Base-by-base conservation (phyloP, 1,140 invertebrate species). In the Kradibia gibbosae region DNA sequence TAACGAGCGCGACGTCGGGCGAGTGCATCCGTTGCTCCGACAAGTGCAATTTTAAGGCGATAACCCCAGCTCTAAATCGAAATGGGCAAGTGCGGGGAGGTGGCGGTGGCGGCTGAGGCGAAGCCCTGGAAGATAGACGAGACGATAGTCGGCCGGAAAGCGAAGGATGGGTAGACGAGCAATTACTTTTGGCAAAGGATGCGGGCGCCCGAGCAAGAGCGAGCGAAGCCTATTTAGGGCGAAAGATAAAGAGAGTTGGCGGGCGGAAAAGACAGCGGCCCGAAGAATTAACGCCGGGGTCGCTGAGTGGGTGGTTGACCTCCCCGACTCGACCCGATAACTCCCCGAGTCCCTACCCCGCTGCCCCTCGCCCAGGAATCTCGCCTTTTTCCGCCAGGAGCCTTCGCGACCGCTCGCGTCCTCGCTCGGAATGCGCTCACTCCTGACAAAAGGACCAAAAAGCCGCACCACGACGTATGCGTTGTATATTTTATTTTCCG, bases 131-230 rank as follows among this genome's bases (percentile, higher is more conserved):
- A 79, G 78, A 73, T 79, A 71, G 77, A 79, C 67, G 77, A 55
- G 62, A 53, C 42, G 62, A 65, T 67, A 77, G 74, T 77, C 39
- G 28, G 75, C 55, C 13, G 15, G 20, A 22, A 22, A 11, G 34
- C 5, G 34, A 48, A 25, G 53, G 36, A 11, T 25, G 57, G 70
- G 50, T n/a, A 55, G 65, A 50, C 79, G 80, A 55, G 80, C 73
- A 81, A 77, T 76, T 76, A 77, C 80, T 76, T 77, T 81, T 76
- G 73, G 80, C 62, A 77, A 77, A 77, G 73, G 80, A 76, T 75
- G 80, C 72, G 80, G 80, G 80, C 75, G 80, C 72, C 48, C 60
- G 73, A 39, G 73, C 45, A 74, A 71, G 25, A 45, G 53, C 34
- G 55, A 60, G 25, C 1, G 48, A 70, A 34, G 31, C 31, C 25